These are phyloP conservation scores for Darevskia nairensis DNA, from an alignment of 2,797 vertebrate species.

Conservation along the genomic window DNA sequence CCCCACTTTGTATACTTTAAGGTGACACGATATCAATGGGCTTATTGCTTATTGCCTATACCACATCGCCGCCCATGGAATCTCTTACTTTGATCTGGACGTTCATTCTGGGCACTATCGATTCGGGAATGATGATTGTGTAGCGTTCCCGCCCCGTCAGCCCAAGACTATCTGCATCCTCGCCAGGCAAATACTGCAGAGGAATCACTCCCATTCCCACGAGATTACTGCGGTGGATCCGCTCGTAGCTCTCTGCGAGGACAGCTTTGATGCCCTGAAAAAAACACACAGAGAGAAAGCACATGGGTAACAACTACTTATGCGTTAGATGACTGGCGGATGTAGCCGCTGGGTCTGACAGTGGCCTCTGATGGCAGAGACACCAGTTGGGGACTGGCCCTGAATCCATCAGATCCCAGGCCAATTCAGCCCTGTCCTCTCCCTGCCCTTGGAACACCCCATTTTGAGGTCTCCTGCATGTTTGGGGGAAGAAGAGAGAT, in stretches of 20 bases:
- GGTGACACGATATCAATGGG: background rate
- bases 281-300: background rate
- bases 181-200: constrained; percentile 90
- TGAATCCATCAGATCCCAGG: no score
- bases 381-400: no score
- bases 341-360: no score
- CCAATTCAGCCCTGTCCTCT: no score
- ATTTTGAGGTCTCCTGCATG: no score
- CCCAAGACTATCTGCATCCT: constrained; percentile 85
- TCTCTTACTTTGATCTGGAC: constrained; percentile 86
- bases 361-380: no score
- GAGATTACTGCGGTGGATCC: constrained; percentile 96
- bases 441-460: no score
- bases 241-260: constrained; percentile 96
- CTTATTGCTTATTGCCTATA: background rate
- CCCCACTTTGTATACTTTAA: background rate
- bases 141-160: constrained; percentile 91
- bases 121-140: constrained; percentile 86
- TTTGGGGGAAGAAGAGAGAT: no score
- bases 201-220: constrained; percentile 98
- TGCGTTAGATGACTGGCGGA: no score
- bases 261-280: constrained; percentile 93
- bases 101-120: constrained; percentile 85
- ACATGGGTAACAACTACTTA: background rate
- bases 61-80: no score